phyloP scores from a whole-genome alignment of 2,888 invertebrate species.

The Saturnia pavonia region DNA sequence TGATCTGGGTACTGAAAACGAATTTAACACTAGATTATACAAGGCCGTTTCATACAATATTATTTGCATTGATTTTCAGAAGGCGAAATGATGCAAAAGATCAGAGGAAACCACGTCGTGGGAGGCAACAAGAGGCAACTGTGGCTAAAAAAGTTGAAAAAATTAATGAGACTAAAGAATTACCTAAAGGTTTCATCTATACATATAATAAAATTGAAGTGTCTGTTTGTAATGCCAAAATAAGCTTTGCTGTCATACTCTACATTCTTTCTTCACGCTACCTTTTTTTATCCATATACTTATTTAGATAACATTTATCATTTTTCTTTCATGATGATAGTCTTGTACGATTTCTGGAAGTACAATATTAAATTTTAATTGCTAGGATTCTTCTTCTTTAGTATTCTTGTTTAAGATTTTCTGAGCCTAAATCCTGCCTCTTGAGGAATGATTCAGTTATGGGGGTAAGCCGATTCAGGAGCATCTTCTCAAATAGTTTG shows the following conservation, averaged over 20 bases:
- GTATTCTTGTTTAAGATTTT: too few species aligned
- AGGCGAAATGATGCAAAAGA: slow-evolving; percentile 66
- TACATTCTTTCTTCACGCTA: too few species aligned
- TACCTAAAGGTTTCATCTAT: slow-evolving; percentile 35
- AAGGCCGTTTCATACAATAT: background rate
- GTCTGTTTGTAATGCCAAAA: too few species aligned
- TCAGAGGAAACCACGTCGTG: slow-evolving; percentile 60
- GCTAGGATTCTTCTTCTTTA: too few species aligned
- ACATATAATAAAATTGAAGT: too few species aligned
- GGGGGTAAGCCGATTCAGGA: too few species aligned
- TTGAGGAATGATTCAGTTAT: too few species aligned
- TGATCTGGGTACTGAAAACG: background rate
- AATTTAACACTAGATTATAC: background rate
- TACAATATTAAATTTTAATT: background rate
- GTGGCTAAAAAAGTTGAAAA: slow-evolving; percentile 44
- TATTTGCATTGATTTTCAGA: slow-evolving; percentile 39
- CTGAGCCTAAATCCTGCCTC: too few species aligned
- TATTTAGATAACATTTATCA: too few species aligned
- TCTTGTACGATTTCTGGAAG: background rate
- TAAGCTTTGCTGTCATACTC: too few species aligned
- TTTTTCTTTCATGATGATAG: background rate
- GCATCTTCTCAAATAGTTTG: too few species aligned
- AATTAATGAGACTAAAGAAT: slow-evolving; percentile 39
- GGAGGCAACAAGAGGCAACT: slow-evolving; percentile 41
- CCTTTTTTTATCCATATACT: too few species aligned